These are phyloP conservation scores for Erythrolamprus reginae DNA, from an alignment of 2,113 vertebrate genomes.

Conservation along the genomic window DNA sequence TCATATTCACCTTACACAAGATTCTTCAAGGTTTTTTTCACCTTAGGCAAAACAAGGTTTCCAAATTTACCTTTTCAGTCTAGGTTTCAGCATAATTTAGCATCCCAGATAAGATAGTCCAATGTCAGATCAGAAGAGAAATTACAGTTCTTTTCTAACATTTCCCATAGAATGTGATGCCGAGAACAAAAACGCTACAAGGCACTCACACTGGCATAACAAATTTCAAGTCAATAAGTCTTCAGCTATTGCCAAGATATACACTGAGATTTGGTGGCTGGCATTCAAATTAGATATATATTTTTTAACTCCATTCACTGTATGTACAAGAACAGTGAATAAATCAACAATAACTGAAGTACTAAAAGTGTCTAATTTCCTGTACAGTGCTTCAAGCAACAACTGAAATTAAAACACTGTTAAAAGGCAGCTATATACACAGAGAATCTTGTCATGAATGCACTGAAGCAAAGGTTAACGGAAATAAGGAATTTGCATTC, in stretches of 20 bases:
- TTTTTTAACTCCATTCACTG: slow-evolving; percentile 49
- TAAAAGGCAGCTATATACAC: slow-evolving; percentile 56
- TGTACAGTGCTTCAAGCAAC: slow-evolving; percentile 62
- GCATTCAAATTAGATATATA: slow-evolving; percentile 57
- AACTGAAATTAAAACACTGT: slow-evolving; percentile 66
- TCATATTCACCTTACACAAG: not conserved
- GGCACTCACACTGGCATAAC: slow-evolving; percentile 40
- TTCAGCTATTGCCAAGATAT: slow-evolving; percentile 52
- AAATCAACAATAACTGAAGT: slow-evolving; percentile 67
- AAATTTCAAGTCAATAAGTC: slow-evolving; percentile 51
- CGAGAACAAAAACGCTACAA: slow-evolving; percentile 46
- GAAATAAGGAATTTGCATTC: slow-evolving; percentile 51
- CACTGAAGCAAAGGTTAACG: slow-evolving; percentile 66
- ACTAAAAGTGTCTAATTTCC: slow-evolving; percentile 67
- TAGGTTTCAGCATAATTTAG: not conserved
- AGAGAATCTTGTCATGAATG: slow-evolving; percentile 57
- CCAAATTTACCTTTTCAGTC: not conserved
- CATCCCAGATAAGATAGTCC: not conserved
- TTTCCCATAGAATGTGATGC: slow-evolving; percentile 50
- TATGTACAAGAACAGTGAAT: slow-evolving; percentile 54
- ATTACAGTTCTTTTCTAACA: slow-evolving; percentile 39
- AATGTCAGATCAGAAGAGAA: not conserved
- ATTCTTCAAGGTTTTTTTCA: not conserved
- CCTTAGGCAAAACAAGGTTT: not conserved
- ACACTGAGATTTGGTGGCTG: slow-evolving; percentile 43